Evolutionary conservation across 2,113 vertebrate species (phyloP), one percentile per base, ranked within the genome.

Genomic region (Vanacampus margaritifer): DNA sequence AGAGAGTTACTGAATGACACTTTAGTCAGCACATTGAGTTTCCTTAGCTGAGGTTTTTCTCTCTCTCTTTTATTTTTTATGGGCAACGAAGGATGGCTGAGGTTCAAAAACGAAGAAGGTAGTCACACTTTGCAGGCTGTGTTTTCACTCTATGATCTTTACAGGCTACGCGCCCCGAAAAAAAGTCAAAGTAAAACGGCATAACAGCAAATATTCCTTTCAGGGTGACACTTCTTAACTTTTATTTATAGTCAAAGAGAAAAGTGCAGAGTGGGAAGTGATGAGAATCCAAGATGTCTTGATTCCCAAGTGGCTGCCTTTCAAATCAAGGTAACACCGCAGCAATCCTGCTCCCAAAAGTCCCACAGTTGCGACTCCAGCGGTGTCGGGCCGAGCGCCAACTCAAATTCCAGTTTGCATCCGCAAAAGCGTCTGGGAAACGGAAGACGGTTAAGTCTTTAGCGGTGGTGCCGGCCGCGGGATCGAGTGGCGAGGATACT

Each of bases 351-450:
- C 81, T 84, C 76, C 86, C 72, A 79, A 79, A 79, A 84, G 72
- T 81, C 77, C 76, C 71, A 80, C 58, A 12, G 37, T 63, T 85
- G 75, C 65, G 82, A 85, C 81, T 87, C 59, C 70, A 54, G 75
- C 79, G 74, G 83, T 58, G 81, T 82, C 77, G 60, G 71, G 69
- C 71, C 68, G 54, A 23, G 57, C 39, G 82, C 82, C 73, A 76
- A 78, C 79, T 78, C 77, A 87, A 87, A 87, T 84, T 86, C 77
- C 83, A 83, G 83, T 84, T 86, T 82, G 76, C 78, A 87, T 76
- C 79, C 68, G 71, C 65, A 63, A n/a, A n/a, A 73, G 68, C 48
- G 75, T 78, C 68, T 71, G 81, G 58, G 90, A 83, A 90, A 88
- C 54, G 28, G 62, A 57, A 57, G 26, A 57, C 14, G 54, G 82